Evolutionary conservation across 1,140 invertebrate species (phyloP).

Genomic region (Streblospio benedicti): DNA sequence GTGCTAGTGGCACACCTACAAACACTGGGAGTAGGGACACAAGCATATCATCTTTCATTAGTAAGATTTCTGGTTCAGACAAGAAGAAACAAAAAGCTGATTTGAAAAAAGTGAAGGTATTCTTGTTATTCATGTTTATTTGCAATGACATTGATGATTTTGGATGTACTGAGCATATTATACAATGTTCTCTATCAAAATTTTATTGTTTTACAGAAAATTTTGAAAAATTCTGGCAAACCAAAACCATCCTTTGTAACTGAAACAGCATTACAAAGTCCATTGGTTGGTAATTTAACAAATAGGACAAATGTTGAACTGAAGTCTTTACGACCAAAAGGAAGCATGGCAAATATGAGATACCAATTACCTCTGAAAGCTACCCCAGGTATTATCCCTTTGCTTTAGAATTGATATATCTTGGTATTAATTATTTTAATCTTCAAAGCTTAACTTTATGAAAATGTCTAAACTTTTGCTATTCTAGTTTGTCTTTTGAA

Average conservation of each 20-base stretch:
- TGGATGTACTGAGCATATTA: neutral
- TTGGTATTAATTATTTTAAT: neutral
- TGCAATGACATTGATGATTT: neutral
- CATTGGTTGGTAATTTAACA: conserved; percentile 7
- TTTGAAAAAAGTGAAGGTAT: conserved; percentile 7
- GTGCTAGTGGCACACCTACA: too few relatives aligned
- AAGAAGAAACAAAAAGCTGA: conserved; percentile 9
- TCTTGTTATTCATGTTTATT: neutral
- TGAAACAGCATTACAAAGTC: conserved; percentile 16
- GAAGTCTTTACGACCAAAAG: conserved; percentile 6
- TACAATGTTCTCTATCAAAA: neutral
- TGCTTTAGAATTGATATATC: neutral
- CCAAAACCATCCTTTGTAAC: conserved; percentile 20
- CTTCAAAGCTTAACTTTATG: neutral
- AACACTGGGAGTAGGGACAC: too few relatives aligned
- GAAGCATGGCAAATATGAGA: conserved; percentile 8
- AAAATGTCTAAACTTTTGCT: too few relatives aligned
- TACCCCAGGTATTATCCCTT: conserved; percentile 6
- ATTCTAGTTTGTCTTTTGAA: neutral
- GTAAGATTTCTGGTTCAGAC: too few relatives aligned
- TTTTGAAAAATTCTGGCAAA: conserved; percentile 22
- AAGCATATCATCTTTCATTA: too few relatives aligned
- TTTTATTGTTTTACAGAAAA: conserved; percentile 22
- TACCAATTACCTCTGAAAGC: conserved; percentile 19
- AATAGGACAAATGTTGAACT: neutral